Evolutionary conservation across 92 coral and sea anemone species (phyloP), one percentile per base, ranked within the genome.

Genomic region (Porites rus): DNA sequence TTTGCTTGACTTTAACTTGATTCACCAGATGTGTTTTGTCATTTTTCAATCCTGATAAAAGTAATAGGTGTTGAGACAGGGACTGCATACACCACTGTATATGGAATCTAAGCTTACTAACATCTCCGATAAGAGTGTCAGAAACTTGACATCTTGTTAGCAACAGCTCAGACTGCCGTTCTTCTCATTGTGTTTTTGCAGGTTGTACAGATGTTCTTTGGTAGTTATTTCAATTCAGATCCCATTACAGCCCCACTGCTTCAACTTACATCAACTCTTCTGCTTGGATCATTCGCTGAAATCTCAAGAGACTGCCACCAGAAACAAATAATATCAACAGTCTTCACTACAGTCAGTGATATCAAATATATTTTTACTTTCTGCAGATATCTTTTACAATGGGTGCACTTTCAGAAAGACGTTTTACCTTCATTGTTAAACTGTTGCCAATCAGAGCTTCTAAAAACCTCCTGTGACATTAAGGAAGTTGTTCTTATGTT

Each of bases 221-320:
- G 51, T 17, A 63, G 62, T 12, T 88, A 82, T 51, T 60, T 69
- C 13, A 14, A 66, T 21, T 73, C 86, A 20, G 69, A 69, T 1
- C 24, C 54, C 3, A 71, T 86, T 10, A 9, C 67, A 18, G 51
- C 71, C 18, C 81, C 95, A 38, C 62, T 92, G 46, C 78, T 90
- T 24, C 59, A 84, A 21, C 92, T 97, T 43, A 59, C 88, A 8
- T 95, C 98, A 43, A 87, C 91, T 18, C 84, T 97, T 19, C 83
- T 97, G 59, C 87, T 85, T 28, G 86, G 90, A 71, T 91, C 93
- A 88, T 93, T 92, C 56, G 18, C 82, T 59, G 90, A 89, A 66
- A 74, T 97, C 62, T 70, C 85, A 5, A 62, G 74, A 54, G 92
- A 91, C 56, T 77, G 80, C 17, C 90, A 85, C 84, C 76, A 79